Conservation (phyloP, 2,797 vertebrate genomes). For the Nannoperca obscura region DNA sequence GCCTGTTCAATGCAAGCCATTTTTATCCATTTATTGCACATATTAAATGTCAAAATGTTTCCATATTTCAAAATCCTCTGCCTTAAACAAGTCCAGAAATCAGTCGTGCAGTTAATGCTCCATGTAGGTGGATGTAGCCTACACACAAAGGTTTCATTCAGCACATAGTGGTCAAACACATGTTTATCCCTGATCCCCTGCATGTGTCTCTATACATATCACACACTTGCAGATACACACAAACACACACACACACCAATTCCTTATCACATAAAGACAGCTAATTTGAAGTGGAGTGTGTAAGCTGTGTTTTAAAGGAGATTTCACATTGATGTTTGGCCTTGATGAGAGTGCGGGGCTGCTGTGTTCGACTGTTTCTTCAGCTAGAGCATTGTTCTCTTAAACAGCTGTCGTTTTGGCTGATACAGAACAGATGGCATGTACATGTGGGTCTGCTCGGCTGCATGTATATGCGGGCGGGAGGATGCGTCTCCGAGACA, state of each 20-base stretch:
- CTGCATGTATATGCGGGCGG: conserved; percentile 74
- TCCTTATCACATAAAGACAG: conserved; percentile 62
- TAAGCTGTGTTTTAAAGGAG: conserved; percentile 63
- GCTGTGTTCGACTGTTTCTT: conserved; percentile 74
- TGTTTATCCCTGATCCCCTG: conserved; percentile 40
- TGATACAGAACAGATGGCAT: conserved; percentile 88
- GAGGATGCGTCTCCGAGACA: conserved; percentile 61
- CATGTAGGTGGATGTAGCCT: conserved; percentile 46
- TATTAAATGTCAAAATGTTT: conserved; percentile 19
- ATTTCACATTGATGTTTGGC: conserved; percentile 78
- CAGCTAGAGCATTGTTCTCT: conserved; percentile 85
- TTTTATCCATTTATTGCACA: background rate
- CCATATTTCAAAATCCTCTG: conserved; percentile 37
- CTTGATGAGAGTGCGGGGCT: conserved; percentile 71
- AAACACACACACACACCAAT: conserved; percentile 10
- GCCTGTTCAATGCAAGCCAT: conserved; percentile 1
- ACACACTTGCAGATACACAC: conserved; percentile 56
- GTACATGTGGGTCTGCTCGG: conserved; percentile 77
- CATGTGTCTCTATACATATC: conserved; percentile 48
- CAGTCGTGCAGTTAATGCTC: conserved; percentile 9
- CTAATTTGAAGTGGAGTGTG: conserved; percentile 57
- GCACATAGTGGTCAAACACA: conserved; percentile 10
- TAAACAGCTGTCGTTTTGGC: conserved; percentile 88
- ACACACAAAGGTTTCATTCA: conserved; percentile 36
- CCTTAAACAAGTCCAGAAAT: conserved; percentile 53